Evolutionary conservation across 2,888 invertebrate species (phyloP), one percentile per base, ranked within the genome.

Genomic region (Netelia fuscicornis): DNA sequence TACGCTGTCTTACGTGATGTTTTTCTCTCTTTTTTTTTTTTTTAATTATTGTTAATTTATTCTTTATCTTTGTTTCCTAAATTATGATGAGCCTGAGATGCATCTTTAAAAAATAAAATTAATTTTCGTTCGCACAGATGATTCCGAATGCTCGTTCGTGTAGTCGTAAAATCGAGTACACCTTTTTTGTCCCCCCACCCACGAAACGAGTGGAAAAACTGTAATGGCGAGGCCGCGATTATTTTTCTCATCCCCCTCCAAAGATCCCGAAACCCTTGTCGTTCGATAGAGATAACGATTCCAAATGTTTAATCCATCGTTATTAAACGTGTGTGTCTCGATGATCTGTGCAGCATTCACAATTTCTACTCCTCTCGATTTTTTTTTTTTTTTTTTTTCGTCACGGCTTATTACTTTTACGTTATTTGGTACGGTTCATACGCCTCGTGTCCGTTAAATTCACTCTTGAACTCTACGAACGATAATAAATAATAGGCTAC

Each of bases 391-490:
- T 74, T 70, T 84, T 85, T 1, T 87, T 81, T 87, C 76, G 86
- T 90, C 88, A 88, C 79, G 88, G 88, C 86, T 87, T 89, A 86
- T 89, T 88, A 87, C 87, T 88, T 89, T 85, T 84, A 64, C 83
- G 79, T 91, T 90, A 90, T 91, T 92, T 91, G 91, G 91, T 92
- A 91, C 90, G 89, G 89, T 56, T 90, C 89, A 89, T 75, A 88
- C 87, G 88, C 85, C 79, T 80, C 86, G 89, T 86, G 89, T 88
- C 86, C 88, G 88, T 88, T 88, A 88, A 88, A 90, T 85, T 85
- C 83, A 74, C 75, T 82, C 81, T 75, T 82, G 72, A 86, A 87
- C 84, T 77, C 88, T 87, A 20, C 85, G 83, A 74, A 86, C 83
- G 82, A 77, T 74, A 89, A 90, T 91, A 90, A 91, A 91, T 90